Percentiles rank a stretch among this genome's conserved stretches.
Conservation (phyloP, 2,888 invertebrate species). For the Megastigmus dorsalis region DNA sequence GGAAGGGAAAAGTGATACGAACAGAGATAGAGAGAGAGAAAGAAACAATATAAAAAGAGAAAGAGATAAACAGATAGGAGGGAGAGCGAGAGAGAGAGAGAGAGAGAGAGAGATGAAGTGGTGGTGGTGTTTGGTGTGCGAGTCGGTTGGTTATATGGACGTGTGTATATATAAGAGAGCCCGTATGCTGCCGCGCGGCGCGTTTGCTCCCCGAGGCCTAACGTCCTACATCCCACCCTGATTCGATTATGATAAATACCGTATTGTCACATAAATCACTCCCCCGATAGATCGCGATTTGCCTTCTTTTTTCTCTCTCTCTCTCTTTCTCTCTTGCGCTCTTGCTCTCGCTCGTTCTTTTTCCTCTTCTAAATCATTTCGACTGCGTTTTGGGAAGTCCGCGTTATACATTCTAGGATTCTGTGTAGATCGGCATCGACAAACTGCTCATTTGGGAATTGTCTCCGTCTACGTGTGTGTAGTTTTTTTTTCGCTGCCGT, state of each 20-base stretch:
- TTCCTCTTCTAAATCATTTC: slow-evolving; percentile 50
- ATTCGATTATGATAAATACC: slow-evolving; percentile 58
- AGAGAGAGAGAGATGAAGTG: slow-evolving; percentile 3
- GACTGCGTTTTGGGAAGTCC: slow-evolving; percentile 39
- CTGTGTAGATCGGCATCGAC: slow-evolving; percentile 34
- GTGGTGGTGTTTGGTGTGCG: slow-evolving; percentile 22
- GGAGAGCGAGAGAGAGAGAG: background rate
- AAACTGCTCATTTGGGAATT: slow-evolving; percentile 54
- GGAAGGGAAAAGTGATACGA: background rate
- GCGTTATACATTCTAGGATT: slow-evolving; percentile 20
- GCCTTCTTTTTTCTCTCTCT: slow-evolving; percentile 26
- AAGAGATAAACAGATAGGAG: background rate
- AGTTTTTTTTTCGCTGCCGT: background rate
- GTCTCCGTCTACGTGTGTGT: background rate
- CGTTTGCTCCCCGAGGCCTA: slow-evolving; percentile 54
- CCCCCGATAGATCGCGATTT: slow-evolving; percentile 50
- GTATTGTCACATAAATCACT: slow-evolving; percentile 57
- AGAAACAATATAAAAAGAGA: slow-evolving; percentile 3
- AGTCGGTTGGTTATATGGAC: background rate
- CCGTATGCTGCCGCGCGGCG: slow-evolving; percentile 46
- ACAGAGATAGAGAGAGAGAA: background rate
- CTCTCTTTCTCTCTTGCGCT: slow-evolving; percentile 6
- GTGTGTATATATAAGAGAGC: background rate
- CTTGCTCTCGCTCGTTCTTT: slow-evolving; percentile 10
- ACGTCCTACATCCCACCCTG: slow-evolving; percentile 53